Base-by-base conservation (phyloP, 2,797 vertebrate genomes). In the Schizopygopsis malacanthus region DNA sequence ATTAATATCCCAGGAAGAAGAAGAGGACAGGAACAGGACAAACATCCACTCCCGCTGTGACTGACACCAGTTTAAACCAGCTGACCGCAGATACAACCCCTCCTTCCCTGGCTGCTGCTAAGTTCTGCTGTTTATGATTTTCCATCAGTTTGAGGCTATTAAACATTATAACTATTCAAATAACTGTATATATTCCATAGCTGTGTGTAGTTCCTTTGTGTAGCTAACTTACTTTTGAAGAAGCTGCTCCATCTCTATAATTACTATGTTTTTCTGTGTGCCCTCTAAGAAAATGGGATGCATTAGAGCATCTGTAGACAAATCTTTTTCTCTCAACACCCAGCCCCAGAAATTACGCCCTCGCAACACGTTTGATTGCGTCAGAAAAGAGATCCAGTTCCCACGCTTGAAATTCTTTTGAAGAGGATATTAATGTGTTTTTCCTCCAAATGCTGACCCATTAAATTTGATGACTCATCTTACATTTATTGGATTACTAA, bases 1-100 rank as follows among this genome's bases (percentile, higher is more conserved):
- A 84, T 79, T 78, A 84, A 81, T 78, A 41, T 87, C 50, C 37
- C 71, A 15, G 47, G 45, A 50, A 65, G 71, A 79, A n/a, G 22
- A 52, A 61, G 9, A 63, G 80, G 52, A 59, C 12, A 54, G 54
- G n/a, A 85, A 28, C 41, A 72, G 22, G 67, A 73, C 45, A 7
- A 67, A 83, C 39, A 43, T 47, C 15, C 25, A 47, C 25, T 65
- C 61, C 84, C 1, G 56, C 81, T 81, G 86, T 65, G 83, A 77
- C 59, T 45, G 50, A 59, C 20, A 63, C 52, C 83, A 85, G 28
- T 72, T 85, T 80, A n/a, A 50, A 70, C 20, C 52, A 82, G 73
- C 33, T 80, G 80, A 75, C 76, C 20, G 25, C 87, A 83, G 85
- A 71, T 81, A 56, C 65, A 78, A 72, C 37, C 4, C 37, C 20